phyloP scores from a whole-genome alignment of 2,888 invertebrate genomes.

The Drosophila histrio region DNA sequence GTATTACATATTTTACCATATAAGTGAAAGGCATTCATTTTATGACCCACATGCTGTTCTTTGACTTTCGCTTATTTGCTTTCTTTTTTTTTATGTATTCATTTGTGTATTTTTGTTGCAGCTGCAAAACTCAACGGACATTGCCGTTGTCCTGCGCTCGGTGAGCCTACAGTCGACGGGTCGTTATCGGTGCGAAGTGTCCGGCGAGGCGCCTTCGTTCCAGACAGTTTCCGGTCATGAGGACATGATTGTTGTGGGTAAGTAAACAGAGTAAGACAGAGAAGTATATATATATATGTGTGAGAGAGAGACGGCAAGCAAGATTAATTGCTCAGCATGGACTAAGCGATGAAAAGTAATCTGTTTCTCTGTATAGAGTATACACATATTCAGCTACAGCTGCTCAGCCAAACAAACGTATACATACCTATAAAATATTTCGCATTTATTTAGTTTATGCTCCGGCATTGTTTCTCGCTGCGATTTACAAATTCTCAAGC shows the following conservation, averaged over 20 bases:
- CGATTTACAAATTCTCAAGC: slow-evolving; percentile 79
- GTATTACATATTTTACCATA: not conserved
- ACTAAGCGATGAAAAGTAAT: slow-evolving; percentile 77
- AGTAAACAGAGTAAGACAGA: slow-evolving; percentile 75
- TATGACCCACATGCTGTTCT: slow-evolving; percentile 9
- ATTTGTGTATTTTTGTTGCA: slow-evolving; percentile 73
- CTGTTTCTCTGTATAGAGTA: slow-evolving; percentile 52
- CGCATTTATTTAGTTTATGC: slow-evolving; percentile 80
- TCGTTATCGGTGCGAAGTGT: slow-evolving; percentile 91
- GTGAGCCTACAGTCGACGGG: slow-evolving; percentile 90
- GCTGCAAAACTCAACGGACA: slow-evolving; percentile 88
- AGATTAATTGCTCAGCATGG: slow-evolving; percentile 74
- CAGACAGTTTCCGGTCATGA: slow-evolving; percentile 90
- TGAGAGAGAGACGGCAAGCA: slow-evolving; percentile 29
- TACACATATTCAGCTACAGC: slow-evolving; percentile 6
- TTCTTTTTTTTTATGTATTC: not conserved
- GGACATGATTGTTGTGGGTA: slow-evolving; percentile 91
- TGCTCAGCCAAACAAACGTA: slow-evolving; percentile 5
- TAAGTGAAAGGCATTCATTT: slow-evolving; percentile 2
- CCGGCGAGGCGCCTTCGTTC: slow-evolving; percentile 91
- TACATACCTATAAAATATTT: slow-evolving; percentile 69
- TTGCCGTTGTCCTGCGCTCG: slow-evolving; percentile 87
- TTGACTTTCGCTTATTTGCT: slow-evolving; percentile 37
- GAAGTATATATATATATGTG: not conserved
- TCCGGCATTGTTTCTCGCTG: slow-evolving; percentile 75